Percentiles rank a stretch among this genome's conserved stretches.
Evolutionary conservation across 2,888 invertebrate species (phyloP).

Genomic region (Melinaea marsaeus): DNA sequence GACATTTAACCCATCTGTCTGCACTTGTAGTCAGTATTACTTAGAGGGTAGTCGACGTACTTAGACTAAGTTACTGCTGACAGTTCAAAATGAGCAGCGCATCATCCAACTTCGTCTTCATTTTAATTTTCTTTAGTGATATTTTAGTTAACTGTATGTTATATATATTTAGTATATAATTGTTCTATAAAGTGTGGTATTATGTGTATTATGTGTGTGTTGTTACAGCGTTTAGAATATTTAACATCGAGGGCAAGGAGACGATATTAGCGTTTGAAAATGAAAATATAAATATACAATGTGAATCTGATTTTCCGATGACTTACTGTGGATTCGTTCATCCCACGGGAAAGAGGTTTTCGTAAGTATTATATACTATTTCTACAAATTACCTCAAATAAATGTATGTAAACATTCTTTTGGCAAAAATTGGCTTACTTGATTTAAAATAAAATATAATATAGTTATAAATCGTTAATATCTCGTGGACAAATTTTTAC

Average conservation of each 20-base stretch:
- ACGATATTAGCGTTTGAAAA: constrained; percentile 60
- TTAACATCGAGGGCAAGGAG: constrained; percentile 50
- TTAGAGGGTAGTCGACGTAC: constrained; percentile 25
- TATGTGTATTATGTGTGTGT: neutral
- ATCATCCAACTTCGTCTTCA: constrained; percentile 8
- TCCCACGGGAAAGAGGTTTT: constrained; percentile 63
- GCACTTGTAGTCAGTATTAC: constrained; percentile 17
- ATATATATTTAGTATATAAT: constrained; percentile 2
- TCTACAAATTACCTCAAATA: neutral
- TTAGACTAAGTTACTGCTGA: constrained; percentile 1
- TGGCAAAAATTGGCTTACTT: too few relatives aligned
- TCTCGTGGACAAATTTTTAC: too few relatives aligned
- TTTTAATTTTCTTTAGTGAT: constrained; percentile 18
- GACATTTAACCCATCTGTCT: constrained; percentile 17
- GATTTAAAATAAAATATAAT: too few relatives aligned
- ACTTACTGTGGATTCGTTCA: constrained; percentile 67
- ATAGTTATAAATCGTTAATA: too few relatives aligned
- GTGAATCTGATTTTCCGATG: constrained; percentile 57
- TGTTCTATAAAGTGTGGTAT: neutral
- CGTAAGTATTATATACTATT: constrained; percentile 50
- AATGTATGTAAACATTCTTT: too few relatives aligned
- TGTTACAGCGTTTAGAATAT: constrained; percentile 54
- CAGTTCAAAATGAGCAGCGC: constrained; percentile 30
- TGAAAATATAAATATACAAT: constrained; percentile 57
- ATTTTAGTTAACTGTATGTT: constrained; percentile 9